Conservation (phyloP, 2,888 invertebrate species). For the Corythucha ciliata region DNA sequence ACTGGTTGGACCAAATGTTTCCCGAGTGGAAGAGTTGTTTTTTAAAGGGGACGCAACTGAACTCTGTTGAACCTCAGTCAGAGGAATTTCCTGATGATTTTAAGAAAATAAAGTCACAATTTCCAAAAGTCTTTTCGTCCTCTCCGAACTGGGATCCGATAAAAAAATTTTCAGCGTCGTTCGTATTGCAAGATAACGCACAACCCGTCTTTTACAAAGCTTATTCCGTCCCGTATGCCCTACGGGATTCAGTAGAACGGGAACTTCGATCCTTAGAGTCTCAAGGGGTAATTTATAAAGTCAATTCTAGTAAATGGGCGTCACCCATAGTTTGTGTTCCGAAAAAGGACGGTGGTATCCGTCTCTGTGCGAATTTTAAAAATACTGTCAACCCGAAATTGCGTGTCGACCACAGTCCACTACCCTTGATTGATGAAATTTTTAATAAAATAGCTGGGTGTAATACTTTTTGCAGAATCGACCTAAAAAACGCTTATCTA, state of each 20-base stretch:
- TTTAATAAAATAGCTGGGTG: conserved; percentile 9
- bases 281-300: conserved; percentile 19
- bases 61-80: no score
- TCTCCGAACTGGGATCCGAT: no score
- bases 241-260: conserved; percentile 11
- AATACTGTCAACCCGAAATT: conserved; percentile 16
- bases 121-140: no score
- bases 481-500: neutral
- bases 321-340: conserved; percentile 4
- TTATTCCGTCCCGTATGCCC: conserved; percentile 20
- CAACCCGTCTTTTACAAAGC: conserved; percentile 24
- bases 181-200: conserved; percentile 21
- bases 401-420: conserved; percentile 20
- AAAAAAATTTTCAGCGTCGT: conserved; percentile 15
- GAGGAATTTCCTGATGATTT: no score
- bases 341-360: conserved; percentile 14
- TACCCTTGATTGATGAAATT: conserved; percentile 20
- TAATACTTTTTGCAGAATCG: conserved; percentile 10
- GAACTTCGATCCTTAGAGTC: conserved; percentile 19
- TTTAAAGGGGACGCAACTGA: no score
- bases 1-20: no score
- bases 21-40: no score
- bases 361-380: conserved; percentile 7
- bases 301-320: conserved; percentile 23
- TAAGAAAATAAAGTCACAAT: no score